Evolutionary conservation across 2,888 invertebrate species (phyloP).

Genomic region (Protophormia terraenovae): DNA sequence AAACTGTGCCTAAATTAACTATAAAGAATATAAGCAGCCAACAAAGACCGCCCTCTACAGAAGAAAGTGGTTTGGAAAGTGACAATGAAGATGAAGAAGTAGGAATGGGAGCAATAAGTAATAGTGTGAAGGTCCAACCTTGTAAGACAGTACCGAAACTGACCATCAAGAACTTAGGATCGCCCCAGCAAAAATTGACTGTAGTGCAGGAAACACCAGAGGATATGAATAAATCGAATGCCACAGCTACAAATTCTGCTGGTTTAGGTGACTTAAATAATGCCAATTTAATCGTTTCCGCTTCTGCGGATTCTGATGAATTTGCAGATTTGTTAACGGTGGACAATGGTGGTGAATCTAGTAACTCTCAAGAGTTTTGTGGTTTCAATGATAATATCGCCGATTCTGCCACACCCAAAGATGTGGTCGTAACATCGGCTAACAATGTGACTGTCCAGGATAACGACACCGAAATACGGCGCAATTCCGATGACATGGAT

Average conservation of each 20-base stretch:
- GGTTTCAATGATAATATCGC: conserved; percentile 71
- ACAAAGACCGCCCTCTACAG: conserved; percentile 66
- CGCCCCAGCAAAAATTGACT: conserved; percentile 82
- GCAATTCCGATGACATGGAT: conserved; percentile 80
- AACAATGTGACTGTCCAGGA: neutral
- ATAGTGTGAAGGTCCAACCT: conserved; percentile 44
- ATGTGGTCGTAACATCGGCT: neutral
- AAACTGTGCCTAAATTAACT: conserved; percentile 75
- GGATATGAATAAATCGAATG: conserved; percentile 71
- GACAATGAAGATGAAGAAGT: conserved; percentile 55
- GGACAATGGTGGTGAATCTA: conserved; percentile 74
- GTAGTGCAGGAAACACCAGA: conserved; percentile 78
- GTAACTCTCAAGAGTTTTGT: conserved; percentile 75
- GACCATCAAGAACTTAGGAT: conserved; percentile 80
- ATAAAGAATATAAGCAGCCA: conserved; percentile 73
- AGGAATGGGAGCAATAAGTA: neutral
- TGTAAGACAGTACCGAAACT: conserved; percentile 78
- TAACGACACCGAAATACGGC: conserved; percentile 66
- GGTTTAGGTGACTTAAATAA: neutral
- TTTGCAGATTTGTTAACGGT: conserved; percentile 63
- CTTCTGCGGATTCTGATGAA: conserved; percentile 45
- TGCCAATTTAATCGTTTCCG: conserved; percentile 4
- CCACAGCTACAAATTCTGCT: neutral
- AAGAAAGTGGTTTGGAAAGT: conserved; percentile 71
- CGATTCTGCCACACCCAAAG: conserved; percentile 58